These are phyloP conservation scores for Dryas iulia DNA, from an alignment of 1,140 invertebrate genomes.

Conservation along the genomic window DNA sequence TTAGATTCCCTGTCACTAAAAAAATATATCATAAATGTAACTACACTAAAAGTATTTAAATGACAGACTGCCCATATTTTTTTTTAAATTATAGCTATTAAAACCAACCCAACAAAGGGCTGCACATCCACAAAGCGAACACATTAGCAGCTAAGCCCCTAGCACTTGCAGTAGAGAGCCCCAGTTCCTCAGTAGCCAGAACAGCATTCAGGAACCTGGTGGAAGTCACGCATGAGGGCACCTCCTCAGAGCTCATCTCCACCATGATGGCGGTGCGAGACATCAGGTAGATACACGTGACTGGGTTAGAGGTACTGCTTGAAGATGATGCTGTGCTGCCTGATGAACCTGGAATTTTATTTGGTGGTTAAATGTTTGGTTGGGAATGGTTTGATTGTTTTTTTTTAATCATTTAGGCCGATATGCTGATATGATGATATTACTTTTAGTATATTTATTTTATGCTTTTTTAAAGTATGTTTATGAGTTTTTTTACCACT, in stretches of 20 bases:
- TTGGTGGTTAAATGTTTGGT: no score
- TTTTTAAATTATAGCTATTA: no score
- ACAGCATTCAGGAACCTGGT: constrained; percentile 82
- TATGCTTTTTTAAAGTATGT: no score
- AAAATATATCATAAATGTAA: no score
- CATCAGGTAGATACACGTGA: constrained; percentile 84
- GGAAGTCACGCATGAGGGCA: constrained; percentile 81
- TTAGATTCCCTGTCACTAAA: no score
- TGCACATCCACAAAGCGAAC: constrained; percentile 85
- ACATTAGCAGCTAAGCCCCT: constrained; percentile 82
- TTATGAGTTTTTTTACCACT: no score
- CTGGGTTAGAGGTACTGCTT: constrained; percentile 59
- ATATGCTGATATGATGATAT: no score
- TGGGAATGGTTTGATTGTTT: no score
- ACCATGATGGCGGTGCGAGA: constrained; percentile 84
- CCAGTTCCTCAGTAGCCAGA: constrained; percentile 82
- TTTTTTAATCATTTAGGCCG: no score
- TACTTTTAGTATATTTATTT: no score
- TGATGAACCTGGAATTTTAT: constrained; percentile 58
- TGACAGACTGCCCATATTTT: no score
- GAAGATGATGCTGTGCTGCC: constrained; percentile 69
- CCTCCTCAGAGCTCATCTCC: constrained; percentile 83
- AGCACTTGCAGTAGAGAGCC: constrained; percentile 77
- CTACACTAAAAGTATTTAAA: no score
- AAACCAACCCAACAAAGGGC: constrained; percentile 79